A percentile compares a stretch with the other conserved stretches of the same genome.
Evolutionary conservation across 2,797 vertebrate species (phyloP).

Genomic region (Avahi laniger): DNA sequence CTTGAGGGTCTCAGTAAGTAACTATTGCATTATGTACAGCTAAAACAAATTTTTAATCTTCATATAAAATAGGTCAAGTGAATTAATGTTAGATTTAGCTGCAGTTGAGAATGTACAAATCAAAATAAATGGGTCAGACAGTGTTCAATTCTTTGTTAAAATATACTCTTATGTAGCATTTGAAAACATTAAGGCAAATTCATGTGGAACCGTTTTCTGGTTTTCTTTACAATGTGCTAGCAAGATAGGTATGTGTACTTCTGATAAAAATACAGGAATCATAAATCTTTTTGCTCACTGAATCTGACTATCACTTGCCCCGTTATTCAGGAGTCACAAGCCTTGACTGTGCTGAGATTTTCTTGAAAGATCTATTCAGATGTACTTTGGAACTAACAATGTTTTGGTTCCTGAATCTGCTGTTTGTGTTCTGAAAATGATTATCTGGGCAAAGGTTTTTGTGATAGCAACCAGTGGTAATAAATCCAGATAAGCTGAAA

Average conservation of each 20-base stretch:
- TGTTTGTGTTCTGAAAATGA: slow-evolving; percentile 8
- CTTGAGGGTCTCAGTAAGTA: background rate
- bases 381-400: background rate
- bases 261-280: background rate
- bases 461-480: background rate
- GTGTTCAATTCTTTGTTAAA: background rate
- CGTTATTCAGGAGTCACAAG: background rate
- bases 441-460: slow-evolving; percentile 26
- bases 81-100: slow-evolving; percentile 11
- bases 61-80: background rate
- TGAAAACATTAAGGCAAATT: background rate
- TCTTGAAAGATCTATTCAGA: slow-evolving; percentile 12
- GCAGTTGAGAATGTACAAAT: background rate
- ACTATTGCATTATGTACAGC: background rate
- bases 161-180: background rate
- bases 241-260: background rate
- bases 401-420: slow-evolving; percentile 1
- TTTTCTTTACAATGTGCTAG: background rate
- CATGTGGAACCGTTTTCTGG: background rate
- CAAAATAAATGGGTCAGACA: background rate
- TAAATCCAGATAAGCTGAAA: background rate
- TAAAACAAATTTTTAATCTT: background rate
- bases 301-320: background rate
- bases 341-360: background rate
- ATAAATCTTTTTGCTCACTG: background rate